Evolutionary conservation across 2,113 vertebrate species (phyloP), one percentile per base, ranked within the genome.

Genomic region (Perca fluviatilis): DNA sequence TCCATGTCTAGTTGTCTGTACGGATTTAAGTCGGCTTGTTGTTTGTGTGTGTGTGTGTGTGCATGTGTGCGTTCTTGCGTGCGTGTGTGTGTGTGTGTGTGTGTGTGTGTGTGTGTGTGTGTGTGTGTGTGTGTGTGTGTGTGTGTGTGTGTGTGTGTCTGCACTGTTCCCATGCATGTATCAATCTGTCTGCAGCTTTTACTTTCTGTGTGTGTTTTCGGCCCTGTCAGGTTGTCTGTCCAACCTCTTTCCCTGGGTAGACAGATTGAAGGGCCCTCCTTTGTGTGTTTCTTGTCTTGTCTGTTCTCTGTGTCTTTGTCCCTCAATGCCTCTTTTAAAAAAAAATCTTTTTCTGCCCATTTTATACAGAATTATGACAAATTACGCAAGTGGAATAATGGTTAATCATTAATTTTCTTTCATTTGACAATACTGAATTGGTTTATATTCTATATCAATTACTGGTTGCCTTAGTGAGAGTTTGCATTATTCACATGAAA

Each of bases 141-240:
- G 30, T 69, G 15, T 64, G 69, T 75, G 16, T 58, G 58, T 3
- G 21, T 30, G 51, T 60, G 40, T 64, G 51, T 74, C 12, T 40
- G 4, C 18, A 6, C 27, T 62, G 6, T 54, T 53, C 21, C 23
- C 16, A 7, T 75, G 57, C 43, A 12, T 69, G 58, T 27, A 25
- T 71, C 33, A 18, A 18, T 49, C 27, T 69, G 49, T 83, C 72
- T 68, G 53, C 76, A 83, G 77, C 0, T 82, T 67, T 62, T 27
- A 61, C 64, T 77, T n/a, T 47, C 60, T 51, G 57, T 74, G 46
- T 74, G 46, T 61, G 18, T 58, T 27, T 82, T 30, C 25, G 2
- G 64, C 10, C 6, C 8, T 60, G 64, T 85, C 72, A 54, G 33
- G 33, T 61, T 75, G 12, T 57, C 33, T 69, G n/a, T 78, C 54